Evolutionary conservation across 2,113 vertebrate species (phyloP).

Genomic region (Tauraco erythrolophus): DNA sequence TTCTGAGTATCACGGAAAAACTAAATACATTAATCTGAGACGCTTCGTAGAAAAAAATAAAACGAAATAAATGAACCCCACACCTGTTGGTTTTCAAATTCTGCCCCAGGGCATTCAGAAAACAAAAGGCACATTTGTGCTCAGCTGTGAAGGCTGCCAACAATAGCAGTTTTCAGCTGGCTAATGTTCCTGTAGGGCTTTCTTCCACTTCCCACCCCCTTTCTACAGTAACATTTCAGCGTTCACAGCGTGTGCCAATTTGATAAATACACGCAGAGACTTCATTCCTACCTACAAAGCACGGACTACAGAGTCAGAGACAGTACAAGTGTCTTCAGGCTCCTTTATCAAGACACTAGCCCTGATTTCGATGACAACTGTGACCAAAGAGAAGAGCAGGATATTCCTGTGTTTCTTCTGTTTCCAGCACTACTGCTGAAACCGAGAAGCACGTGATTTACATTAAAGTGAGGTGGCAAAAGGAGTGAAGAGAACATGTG

Average conservation of each 20-base stretch:
- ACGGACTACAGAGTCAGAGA: not conserved
- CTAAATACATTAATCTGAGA: not conserved
- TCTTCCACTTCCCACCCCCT: not conserved
- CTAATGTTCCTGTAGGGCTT: slow-evolving; percentile 13
- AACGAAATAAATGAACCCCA: not conserved
- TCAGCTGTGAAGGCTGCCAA: not conserved
- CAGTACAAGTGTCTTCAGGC: not conserved
- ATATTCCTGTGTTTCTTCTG: not conserved
- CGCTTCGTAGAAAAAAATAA: not conserved
- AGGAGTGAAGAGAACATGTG: not conserved
- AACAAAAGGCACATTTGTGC: slow-evolving; percentile 33
- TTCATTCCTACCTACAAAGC: not conserved
- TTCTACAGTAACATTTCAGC: not conserved
- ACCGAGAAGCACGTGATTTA: not conserved
- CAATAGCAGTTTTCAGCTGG: not conserved
- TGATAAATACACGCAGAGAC: not conserved
- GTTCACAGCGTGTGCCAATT: fast-evolving
- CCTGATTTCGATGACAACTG: not conserved
- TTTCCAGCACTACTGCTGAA: not conserved
- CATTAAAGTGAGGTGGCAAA: not conserved
- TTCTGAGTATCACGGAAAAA: not conserved
- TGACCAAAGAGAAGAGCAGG: not conserved
- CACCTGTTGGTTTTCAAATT: slow-evolving; percentile 12
- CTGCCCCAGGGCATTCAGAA: not conserved
- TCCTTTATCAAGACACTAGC: not conserved